These are phyloP conservation scores for Aspiorhynchus laticeps DNA, from an alignment of 2,113 vertebrate species.

Conservation along the genomic window DNA sequence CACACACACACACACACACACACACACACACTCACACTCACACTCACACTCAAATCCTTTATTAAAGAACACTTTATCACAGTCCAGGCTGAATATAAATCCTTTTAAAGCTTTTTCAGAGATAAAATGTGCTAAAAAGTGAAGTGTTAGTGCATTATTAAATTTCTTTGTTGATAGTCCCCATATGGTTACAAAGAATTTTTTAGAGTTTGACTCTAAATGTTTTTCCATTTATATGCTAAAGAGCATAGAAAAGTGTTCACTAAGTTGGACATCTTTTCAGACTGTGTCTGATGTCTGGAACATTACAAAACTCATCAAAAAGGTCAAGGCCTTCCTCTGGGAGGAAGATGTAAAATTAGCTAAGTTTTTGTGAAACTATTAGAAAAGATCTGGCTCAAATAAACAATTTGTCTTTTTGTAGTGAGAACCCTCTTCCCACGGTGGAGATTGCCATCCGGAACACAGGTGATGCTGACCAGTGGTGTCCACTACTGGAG, in stretches of 20 bases:
- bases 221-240: neutral
- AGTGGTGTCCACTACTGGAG: constrained; percentile 98
- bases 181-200: neutral
- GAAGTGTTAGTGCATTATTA: neutral
- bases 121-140: neutral
- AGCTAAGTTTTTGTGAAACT: neutral
- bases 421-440: constrained; percentile 94
- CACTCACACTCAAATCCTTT: neutral
- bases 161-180: neutral
- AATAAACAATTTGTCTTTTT: constrained; percentile 27
- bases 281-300: neutral
- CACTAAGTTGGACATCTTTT: neutral
- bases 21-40: neutral
- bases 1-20: neutral
- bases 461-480: constrained; percentile 96
- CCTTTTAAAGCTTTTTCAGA: neutral
- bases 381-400: neutral
- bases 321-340: neutral
- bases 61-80: neutral
- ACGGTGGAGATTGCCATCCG: constrained; percentile 97
- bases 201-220: neutral
- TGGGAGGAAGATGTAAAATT: neutral
- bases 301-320: neutral
- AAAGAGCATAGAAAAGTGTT: neutral
- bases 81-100: neutral